Percentiles rank a stretch among this genome's conserved stretches.
Evolutionary conservation across 2,797 vertebrate genomes (phyloP).

Genomic region (Microcaecilia unicolor): DNA sequence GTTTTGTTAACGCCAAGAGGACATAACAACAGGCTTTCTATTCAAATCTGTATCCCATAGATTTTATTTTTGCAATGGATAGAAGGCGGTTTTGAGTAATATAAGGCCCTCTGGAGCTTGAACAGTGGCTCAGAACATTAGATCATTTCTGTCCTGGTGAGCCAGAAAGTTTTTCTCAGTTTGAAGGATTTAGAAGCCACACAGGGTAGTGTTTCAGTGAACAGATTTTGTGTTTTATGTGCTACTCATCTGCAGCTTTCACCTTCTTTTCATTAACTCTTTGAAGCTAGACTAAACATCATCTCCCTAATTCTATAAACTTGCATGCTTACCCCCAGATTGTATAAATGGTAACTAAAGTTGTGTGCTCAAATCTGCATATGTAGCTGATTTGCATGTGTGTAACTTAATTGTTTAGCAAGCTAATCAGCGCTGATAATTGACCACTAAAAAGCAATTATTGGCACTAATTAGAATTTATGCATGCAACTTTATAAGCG

Average conservation of each 20-base stretch:
- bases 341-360: no score
- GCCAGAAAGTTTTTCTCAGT: constrained; percentile 15
- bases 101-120: not conserved
- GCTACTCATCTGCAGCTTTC: not conserved
- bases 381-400: no score
- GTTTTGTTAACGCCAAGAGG: constrained; percentile 11
- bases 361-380: no score
- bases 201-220: constrained; percentile 2
- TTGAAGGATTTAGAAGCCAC: constrained; percentile 3
- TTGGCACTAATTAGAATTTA: no score
- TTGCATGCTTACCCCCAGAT: no score
- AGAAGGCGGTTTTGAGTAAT: constrained; percentile 10
- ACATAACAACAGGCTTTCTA: constrained; percentile 19
- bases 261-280: not conserved
- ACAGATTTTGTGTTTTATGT: constrained; percentile 11
- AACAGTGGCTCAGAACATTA: constrained; percentile 2
- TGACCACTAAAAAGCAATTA: no score
- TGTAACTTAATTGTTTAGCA: no score
- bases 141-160: not conserved
- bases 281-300: no score
- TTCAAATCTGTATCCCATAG: constrained; percentile 15
- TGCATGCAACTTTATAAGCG: no score
- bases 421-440: no score
- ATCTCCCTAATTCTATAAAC: no score
- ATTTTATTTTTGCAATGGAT: constrained; percentile 12